Percentiles rank a stretch among this genome's conserved stretches.
Evolutionary conservation across 2,113 vertebrate species (phyloP).

Genomic region (Gallinago jamesoni): DNA sequence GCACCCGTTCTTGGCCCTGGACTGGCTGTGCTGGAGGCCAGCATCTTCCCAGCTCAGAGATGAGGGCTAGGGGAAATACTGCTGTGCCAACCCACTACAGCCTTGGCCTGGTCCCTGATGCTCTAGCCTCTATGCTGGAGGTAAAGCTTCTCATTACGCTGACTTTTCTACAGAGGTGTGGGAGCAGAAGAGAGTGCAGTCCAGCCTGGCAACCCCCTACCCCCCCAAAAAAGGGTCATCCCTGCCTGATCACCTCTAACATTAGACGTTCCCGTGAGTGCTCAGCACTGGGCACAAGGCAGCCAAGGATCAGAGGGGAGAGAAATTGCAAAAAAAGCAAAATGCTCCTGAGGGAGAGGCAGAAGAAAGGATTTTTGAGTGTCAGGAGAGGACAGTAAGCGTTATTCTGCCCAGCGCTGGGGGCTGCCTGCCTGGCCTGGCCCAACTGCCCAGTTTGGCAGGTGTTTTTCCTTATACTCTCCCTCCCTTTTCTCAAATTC

Average conservation of each 20-base stretch:
- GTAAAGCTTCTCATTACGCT: not conserved
- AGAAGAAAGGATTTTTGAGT: fast-evolving
- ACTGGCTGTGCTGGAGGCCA: not conserved
- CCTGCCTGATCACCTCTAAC: not conserved
- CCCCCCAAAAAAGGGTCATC: not conserved
- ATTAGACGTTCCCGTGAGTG: fast-evolving
- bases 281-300: fast-evolving
- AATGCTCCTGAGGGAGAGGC: not conserved
- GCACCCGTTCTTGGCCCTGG: fast-evolving
- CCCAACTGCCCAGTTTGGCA: not conserved
- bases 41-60: not conserved
- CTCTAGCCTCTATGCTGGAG: not conserved
- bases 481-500: not conserved
- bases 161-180: not conserved
- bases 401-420: not conserved
- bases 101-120: not conserved
- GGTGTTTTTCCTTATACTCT: not conserved
- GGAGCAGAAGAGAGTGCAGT: not conserved
- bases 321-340: not conserved
- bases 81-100: not conserved
- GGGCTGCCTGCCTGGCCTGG: not conserved
- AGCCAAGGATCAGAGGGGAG: not conserved
- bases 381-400: not conserved
- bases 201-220: not conserved
- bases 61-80: not conserved